Percentiles rank a stretch among this genome's conserved stretches.
These are phyloP conservation scores for Heteromormyrus szaboi DNA, from an alignment of 2,797 vertebrate species.

Conservation along the genomic window DNA sequence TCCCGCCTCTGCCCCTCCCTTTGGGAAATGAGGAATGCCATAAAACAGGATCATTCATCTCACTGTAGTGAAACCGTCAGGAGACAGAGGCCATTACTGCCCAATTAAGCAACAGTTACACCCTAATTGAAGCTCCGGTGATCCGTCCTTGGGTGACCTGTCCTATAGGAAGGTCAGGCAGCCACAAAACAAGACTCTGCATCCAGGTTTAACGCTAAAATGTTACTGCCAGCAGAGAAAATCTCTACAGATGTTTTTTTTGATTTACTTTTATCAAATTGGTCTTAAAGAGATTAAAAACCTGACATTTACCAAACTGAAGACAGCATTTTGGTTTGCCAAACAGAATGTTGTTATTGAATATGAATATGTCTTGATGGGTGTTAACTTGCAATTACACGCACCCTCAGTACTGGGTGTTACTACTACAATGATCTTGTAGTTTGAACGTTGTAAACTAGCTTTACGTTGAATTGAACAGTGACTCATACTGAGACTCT, in stretches of 20 bases:
- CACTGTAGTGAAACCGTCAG: constrained; percentile 52
- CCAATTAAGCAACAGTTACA: constrained; percentile 50
- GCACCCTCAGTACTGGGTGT: neutral
- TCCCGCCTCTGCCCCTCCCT: constrained; percentile 37
- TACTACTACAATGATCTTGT: neutral
- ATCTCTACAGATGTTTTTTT: neutral
- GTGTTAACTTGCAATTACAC: neutral
- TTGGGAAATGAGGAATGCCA: constrained; percentile 32
- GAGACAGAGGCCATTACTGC: constrained; percentile 44
- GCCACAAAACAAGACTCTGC: neutral
- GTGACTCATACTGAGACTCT: neutral
- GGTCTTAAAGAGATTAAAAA: neutral
- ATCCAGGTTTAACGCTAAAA: neutral
- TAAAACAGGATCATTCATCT: constrained; percentile 51
- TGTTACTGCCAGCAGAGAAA: neutral
- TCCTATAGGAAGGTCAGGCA: neutral
- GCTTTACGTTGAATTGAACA: neutral
- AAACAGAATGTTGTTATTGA: neutral
- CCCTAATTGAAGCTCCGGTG: constrained; percentile 38
- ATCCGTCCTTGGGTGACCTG: constrained; percentile 23
- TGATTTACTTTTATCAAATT: neutral
- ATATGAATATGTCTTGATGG: neutral
- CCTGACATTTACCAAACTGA: neutral
- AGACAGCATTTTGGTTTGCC: neutral
- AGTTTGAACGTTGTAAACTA: neutral